Conservation (phyloP, 2,797 vertebrate species). For the Leptatherina wallacei region DNA sequence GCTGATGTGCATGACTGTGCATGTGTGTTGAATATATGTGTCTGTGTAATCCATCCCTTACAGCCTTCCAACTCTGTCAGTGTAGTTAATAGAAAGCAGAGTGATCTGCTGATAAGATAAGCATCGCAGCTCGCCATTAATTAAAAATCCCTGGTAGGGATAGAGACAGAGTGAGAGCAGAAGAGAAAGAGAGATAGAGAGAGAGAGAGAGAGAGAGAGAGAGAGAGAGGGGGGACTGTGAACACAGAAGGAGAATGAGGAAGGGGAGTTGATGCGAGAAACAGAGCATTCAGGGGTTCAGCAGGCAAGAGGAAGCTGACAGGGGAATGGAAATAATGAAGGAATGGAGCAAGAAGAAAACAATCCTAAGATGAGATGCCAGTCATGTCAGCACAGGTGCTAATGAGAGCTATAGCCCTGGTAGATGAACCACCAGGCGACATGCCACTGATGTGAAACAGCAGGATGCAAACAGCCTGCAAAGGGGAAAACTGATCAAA, state of each 20-base stretch:
- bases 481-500: constrained; percentile 52
- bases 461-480: constrained; percentile 37
- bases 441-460: constrained; percentile 50
- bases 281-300: constrained; percentile 17
- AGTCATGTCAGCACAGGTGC: constrained; percentile 64
- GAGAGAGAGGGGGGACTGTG: constrained; percentile 18
- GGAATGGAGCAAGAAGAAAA: constrained; percentile 37
- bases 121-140: constrained; percentile 79
- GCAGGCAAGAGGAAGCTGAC: constrained; percentile 22
- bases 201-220: constrained; percentile 13
- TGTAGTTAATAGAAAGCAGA: constrained; percentile 78
- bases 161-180: constrained; percentile 43
- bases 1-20: constrained; percentile 25
- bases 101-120: constrained; percentile 83
- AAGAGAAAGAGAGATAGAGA: constrained; percentile 14
- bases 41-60: constrained; percentile 57
- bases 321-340: constrained; percentile 26
- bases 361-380: constrained; percentile 64
- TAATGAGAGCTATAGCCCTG: constrained; percentile 62
- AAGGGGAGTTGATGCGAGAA: constrained; percentile 18
- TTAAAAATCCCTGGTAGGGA: constrained; percentile 77
- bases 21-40: constrained; percentile 16
- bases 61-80: constrained; percentile 68
- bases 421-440: constrained; percentile 44
- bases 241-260: constrained; percentile 40